phyloP scores from a whole-genome alignment of 2,113 vertebrate species.

The Ancistrus triradiatus region DNA sequence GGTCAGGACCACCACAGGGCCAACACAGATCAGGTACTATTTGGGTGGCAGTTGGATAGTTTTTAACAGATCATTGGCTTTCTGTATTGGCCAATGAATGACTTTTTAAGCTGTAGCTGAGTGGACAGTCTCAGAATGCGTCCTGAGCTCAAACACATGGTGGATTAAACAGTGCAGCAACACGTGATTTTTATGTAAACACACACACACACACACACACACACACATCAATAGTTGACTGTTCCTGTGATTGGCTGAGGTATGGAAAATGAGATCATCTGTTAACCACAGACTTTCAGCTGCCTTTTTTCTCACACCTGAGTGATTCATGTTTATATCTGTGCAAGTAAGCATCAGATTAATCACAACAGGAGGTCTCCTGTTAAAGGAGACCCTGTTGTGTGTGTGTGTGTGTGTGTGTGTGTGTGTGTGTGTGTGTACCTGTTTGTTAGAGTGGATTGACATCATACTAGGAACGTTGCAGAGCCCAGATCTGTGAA shows the following conservation, averaged over 20 bases:
- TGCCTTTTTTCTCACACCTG: constrained; percentile 10
- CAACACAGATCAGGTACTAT: too few relatives aligned
- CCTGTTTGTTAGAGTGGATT: constrained; percentile 4
- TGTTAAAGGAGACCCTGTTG: constrained; percentile 11
- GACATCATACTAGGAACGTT: too few relatives aligned
- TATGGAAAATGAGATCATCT: constrained; percentile 33
- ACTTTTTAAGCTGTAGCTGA: constrained; percentile 5
- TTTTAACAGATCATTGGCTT: too few relatives aligned
- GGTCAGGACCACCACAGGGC: too few relatives aligned
- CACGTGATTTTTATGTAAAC: constrained; percentile 13
- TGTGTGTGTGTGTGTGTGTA: constrained; percentile 3
- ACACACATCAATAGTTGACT: constrained; percentile 2
- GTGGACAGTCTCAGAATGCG: not conserved
- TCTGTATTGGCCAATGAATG: not conserved
- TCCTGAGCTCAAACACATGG: constrained; percentile 24
- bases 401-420: constrained; percentile 9
- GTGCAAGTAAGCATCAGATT: constrained; percentile 12
- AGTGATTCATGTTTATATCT: not conserved
- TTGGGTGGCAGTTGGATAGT: too few relatives aligned
- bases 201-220: constrained; percentile 15
- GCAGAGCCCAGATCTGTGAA: too few relatives aligned
- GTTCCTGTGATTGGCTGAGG: constrained; percentile 10
- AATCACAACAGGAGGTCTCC: constrained; percentile 18
- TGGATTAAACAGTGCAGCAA: constrained; percentile 34
- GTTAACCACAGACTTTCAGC: constrained; percentile 9